phyloP scores from a whole-genome alignment of 2,797 vertebrate genomes.

The Pristis pectinata region DNA sequence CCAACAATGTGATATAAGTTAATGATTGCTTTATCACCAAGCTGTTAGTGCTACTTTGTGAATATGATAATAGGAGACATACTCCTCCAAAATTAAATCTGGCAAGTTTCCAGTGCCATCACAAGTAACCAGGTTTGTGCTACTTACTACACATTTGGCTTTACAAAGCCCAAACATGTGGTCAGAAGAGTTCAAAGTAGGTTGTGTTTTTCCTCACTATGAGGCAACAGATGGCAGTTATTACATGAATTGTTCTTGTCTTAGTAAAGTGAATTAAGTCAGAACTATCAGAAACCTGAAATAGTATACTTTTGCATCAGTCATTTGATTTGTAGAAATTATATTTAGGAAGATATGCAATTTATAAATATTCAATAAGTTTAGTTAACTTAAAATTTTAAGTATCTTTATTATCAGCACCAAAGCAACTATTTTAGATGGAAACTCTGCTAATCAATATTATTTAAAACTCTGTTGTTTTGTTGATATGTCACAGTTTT shows the following conservation, averaged over 20 bases:
- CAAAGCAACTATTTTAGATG: slow-evolving; percentile 73
- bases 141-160: background rate
- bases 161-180: slow-evolving; percentile 4
- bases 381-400: background rate
- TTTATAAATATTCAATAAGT: background rate
- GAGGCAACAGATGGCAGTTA: slow-evolving; percentile 10
- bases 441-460: slow-evolving; percentile 68
- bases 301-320: slow-evolving; percentile 45
- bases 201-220: background rate
- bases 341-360: slow-evolving; percentile 37
- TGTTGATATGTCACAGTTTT: background rate
- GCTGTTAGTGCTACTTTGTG: background rate
- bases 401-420: background rate
- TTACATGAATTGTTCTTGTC: slow-evolving; percentile 4
- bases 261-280: slow-evolving; percentile 14
- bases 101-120: slow-evolving; percentile 8
- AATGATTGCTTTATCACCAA: background rate
- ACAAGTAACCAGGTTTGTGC: background rate
- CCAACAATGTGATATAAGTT: background rate
- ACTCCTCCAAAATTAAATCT: background rate
- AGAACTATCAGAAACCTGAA: background rate
- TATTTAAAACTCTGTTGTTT: background rate
- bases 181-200: slow-evolving; percentile 17
- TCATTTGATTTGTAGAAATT: slow-evolving; percentile 98
- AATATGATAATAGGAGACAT: background rate